Evolutionary conservation across 2,797 vertebrate species (phyloP).

Genomic region (Ceryle rudis): DNA sequence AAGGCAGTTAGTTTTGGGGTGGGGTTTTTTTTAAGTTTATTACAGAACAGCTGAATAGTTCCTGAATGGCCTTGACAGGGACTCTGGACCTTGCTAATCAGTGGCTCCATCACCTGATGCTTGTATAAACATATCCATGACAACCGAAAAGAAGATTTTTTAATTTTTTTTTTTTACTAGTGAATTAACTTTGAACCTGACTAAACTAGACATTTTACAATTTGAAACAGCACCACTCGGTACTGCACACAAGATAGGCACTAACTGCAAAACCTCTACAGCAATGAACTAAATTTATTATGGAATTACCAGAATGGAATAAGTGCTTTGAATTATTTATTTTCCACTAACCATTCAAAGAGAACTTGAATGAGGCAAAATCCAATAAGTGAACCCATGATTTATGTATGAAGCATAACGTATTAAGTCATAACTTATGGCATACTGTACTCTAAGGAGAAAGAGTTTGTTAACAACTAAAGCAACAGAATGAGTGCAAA

Average conservation of each 20-base stretch:
- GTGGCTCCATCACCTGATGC: background rate
- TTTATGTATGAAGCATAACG: background rate
- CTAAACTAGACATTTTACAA: background rate
- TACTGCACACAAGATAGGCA: background rate
- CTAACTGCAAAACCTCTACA: background rate
- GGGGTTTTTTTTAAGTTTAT: background rate
- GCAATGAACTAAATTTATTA: constrained; percentile 2
- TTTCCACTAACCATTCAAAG: background rate
- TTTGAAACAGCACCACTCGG: background rate
- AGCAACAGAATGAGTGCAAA: background rate
- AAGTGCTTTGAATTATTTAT: constrained; percentile 53
- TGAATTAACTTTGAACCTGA: background rate
- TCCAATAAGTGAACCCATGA: background rate
- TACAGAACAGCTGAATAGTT: background rate
- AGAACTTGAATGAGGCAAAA: constrained; percentile 4
- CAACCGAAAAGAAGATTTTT: background rate
- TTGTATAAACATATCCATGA: background rate
- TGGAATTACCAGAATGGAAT: background rate
- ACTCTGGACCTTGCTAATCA: background rate
- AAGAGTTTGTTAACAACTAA: background rate
- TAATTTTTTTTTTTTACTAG: background rate
- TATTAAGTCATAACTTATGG: background rate
- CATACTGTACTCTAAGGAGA: background rate
- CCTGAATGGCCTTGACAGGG: background rate
- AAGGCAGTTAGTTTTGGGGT: background rate